Percentiles rank a stretch among this genome's conserved stretches.
phyloP scores from a whole-genome alignment of 2,113 vertebrate species.

The Ibidorhyncha struthersii region DNA sequence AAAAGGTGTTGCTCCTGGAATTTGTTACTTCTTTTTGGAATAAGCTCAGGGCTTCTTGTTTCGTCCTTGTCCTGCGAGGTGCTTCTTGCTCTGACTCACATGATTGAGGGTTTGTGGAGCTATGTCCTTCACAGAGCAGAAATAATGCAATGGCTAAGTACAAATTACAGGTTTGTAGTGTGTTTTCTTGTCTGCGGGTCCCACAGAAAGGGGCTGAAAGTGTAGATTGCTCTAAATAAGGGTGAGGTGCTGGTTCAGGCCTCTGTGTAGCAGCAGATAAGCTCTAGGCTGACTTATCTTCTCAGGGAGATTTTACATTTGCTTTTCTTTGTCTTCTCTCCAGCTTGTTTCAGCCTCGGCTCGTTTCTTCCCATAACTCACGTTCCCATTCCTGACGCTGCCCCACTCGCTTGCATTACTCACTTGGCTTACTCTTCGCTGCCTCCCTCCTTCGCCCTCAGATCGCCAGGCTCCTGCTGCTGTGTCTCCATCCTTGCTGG shows the following conservation, averaged over 20 bases:
- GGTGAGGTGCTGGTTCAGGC: constrained; percentile 5
- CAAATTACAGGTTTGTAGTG: background rate
- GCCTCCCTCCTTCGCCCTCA: background rate
- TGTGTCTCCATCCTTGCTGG: background rate
- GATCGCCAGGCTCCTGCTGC: background rate
- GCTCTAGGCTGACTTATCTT: constrained; percentile 22
- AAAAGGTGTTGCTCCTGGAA: background rate
- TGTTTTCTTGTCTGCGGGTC: background rate
- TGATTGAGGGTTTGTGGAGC: background rate
- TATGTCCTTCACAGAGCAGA: background rate
- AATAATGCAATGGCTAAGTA: background rate
- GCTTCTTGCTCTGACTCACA: background rate
- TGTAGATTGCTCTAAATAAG: background rate
- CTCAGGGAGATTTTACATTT: background rate
- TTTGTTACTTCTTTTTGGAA: background rate
- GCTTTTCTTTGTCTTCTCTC: constrained; percentile 12
- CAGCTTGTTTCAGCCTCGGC: background rate
- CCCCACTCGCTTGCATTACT: background rate
- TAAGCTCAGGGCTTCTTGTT: background rate
- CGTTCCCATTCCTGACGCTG: background rate
- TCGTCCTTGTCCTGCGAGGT: background rate
- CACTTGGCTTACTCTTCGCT: background rate
- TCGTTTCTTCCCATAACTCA: background rate
- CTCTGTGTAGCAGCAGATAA: constrained; percentile 43
- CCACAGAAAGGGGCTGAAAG: background rate